phyloP scores from a whole-genome alignment of 2,797 vertebrate species.

The Diplodus sargus region DNA sequence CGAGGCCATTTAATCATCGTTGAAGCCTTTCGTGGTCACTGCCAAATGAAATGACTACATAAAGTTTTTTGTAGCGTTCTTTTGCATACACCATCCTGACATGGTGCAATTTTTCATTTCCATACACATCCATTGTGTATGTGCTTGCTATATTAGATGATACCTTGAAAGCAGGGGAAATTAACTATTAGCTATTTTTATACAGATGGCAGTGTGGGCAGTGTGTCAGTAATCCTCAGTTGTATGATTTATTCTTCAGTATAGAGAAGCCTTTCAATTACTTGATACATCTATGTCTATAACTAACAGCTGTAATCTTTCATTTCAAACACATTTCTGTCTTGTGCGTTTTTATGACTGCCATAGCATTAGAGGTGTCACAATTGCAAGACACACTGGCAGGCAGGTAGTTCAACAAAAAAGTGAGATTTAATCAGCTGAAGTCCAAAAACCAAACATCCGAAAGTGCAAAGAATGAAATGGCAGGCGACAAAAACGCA shows the following conservation, averaged over 20 bases:
- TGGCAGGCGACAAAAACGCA: too few species aligned
- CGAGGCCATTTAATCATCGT: neutral
- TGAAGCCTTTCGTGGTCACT: neutral
- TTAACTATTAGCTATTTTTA: slow-evolving; percentile 12
- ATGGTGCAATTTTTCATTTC: neutral
- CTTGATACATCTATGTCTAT: neutral
- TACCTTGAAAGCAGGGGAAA: slow-evolving; percentile 16
- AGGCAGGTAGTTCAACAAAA: too few species aligned
- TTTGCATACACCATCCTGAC: neutral
- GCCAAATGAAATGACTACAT: neutral
- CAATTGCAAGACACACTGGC: too few species aligned
- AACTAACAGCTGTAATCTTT: neutral
- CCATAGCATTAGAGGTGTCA: neutral
- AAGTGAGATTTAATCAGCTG: too few species aligned
- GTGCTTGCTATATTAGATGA: slow-evolving; percentile 5
- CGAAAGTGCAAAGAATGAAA: too few species aligned
- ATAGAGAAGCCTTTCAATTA: neutral
- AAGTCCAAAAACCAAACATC: too few species aligned
- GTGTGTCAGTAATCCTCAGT: slow-evolving; percentile 2
- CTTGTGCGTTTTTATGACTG: neutral
- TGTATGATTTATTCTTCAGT: slow-evolving; percentile 13
- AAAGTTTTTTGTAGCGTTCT: neutral
- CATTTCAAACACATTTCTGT: neutral
- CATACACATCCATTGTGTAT: neutral
- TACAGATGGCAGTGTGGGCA: slow-evolving; percentile 4